phyloP scores from a whole-genome alignment of 1,140 invertebrate species.

The Pomacea maculata region DNA sequence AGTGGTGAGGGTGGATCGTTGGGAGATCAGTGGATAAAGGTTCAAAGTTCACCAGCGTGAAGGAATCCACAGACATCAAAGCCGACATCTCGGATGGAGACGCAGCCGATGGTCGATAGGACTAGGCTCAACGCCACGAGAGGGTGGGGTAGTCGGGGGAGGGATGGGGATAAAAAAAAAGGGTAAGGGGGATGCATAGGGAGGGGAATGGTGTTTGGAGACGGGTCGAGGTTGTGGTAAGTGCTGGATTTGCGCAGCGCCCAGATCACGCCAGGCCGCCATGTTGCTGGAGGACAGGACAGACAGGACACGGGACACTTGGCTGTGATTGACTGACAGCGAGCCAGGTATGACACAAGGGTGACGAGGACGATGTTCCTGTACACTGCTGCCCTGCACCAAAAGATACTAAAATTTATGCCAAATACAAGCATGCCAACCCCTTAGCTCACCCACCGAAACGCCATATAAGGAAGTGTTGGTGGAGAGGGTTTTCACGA shows the following conservation, averaged over 20 bases:
- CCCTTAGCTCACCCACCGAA: no score
- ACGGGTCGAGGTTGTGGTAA: not conserved
- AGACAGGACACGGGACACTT: not conserved
- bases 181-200: not conserved
- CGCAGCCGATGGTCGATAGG: not conserved
- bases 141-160: not conserved
- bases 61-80: conserved; percentile 8
- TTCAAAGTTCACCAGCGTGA: not conserved
- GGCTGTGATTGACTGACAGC: not conserved
- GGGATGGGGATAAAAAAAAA: not conserved
- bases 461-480: no score
- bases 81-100: not conserved
- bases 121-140: not conserved
- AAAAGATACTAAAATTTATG: no score
- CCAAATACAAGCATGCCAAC: no score
- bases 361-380: no score
- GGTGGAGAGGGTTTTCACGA: no score
- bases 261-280: not conserved
- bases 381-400: no score
- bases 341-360: not conserved
- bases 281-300: not conserved
- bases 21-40: not conserved
- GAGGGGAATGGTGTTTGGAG: not conserved
- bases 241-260: not conserved
- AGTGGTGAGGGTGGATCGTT: not conserved